Evolutionary conservation across 2,888 invertebrate species (phyloP).

Genomic region (Prostheceraeus crozeri): DNA sequence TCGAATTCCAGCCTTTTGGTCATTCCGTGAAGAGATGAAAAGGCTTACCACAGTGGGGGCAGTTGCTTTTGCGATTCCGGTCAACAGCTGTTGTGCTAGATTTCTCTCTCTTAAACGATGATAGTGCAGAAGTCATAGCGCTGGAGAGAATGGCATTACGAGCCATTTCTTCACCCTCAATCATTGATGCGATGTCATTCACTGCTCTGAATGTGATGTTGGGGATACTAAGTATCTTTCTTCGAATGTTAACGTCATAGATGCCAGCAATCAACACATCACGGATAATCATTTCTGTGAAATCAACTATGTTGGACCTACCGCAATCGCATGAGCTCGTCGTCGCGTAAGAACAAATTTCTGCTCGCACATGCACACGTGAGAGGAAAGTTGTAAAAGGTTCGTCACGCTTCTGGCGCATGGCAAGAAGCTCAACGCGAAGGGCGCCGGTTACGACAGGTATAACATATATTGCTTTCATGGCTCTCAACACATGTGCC

Average conservation of each 20-base stretch:
- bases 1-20: conserved; percentile 3
- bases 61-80: not conserved
- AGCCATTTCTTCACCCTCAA: conserved; percentile 29
- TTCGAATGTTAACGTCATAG: conserved; percentile 16
- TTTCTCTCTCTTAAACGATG: too few species aligned
- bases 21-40: conserved; percentile 8
- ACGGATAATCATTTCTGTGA: not conserved
- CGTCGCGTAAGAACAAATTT: not conserved
- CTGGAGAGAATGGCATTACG: conserved; percentile 19
- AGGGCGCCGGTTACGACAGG: conserved; percentile 22
- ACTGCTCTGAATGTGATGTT: conserved; percentile 11
- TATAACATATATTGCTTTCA: conserved; percentile 24
- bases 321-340: not conserved
- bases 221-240: conserved; percentile 13
- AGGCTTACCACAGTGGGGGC: not conserved
- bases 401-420: conserved; percentile 26
- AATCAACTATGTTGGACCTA: not conserved
- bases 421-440: conserved; percentile 19
- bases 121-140: too few species aligned
- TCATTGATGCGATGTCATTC: not conserved
- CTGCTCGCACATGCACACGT: conserved; percentile 14
- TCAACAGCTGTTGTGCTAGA: too few species aligned
- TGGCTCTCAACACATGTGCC: conserved; percentile 10
- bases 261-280: conserved; percentile 15
- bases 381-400: conserved; percentile 24